phyloP scores from a whole-genome alignment of 53 echinoderm and acorn worm species.

The Holothuria leucospilota region DNA sequence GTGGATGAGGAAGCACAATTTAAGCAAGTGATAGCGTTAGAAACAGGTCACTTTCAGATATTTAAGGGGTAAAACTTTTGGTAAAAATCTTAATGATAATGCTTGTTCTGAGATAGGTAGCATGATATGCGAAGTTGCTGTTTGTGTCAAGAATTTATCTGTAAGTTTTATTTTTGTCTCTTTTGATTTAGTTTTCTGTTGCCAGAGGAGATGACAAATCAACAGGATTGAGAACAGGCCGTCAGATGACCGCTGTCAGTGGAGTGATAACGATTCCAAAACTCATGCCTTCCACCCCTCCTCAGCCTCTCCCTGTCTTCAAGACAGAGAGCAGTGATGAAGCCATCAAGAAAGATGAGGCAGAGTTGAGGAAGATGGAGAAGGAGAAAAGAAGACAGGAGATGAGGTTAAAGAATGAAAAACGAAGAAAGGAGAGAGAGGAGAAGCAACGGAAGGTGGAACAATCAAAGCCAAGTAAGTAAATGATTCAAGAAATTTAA shows the following conservation, averaged over 20 bases:
- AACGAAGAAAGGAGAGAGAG: constrained; percentile 26
- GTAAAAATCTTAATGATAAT: too few relatives aligned
- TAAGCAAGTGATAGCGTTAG: too few relatives aligned
- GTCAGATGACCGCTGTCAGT: constrained; percentile 88
- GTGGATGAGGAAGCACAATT: too few relatives aligned
- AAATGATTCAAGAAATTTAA: background rate
- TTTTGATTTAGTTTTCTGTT: constrained; percentile 21
- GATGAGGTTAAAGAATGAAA: constrained; percentile 47
- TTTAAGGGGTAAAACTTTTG: too few relatives aligned
- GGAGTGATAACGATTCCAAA: constrained; percentile 90
- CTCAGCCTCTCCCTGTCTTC: constrained; percentile 32
- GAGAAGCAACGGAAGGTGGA: background rate
- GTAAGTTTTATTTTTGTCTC: background rate
- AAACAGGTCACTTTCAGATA: too few relatives aligned
- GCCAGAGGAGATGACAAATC: background rate
- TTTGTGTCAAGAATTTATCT: background rate
- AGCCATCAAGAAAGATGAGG: background rate
- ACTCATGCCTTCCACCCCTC: constrained; percentile 38
- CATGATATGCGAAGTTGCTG: too few relatives aligned
- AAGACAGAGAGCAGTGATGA: background rate
- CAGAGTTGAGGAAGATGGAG: constrained; percentile 9
- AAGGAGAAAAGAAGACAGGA: constrained; percentile 18
- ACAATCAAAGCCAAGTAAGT: constrained; percentile 23
- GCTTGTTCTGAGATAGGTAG: too few relatives aligned
- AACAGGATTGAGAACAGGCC: background rate